Conservation (phyloP, 2,797 vertebrate genomes). For the Myoxocephalus aenaeus region DNA sequence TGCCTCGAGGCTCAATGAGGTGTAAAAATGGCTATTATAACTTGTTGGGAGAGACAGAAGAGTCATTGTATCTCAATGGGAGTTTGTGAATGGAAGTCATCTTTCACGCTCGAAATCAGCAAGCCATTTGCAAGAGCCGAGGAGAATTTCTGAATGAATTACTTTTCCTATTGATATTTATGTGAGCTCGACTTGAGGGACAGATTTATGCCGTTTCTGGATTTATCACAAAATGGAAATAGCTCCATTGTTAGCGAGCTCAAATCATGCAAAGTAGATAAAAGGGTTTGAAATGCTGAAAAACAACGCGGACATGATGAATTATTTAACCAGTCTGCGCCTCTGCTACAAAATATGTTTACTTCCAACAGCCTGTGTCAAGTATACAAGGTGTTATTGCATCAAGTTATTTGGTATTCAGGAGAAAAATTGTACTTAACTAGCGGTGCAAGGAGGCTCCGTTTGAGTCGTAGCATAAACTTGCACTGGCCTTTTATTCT, state of each 20-base stretch:
- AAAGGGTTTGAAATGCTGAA: constrained; percentile 16
- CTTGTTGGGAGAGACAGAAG: constrained; percentile 45
- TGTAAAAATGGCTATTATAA: constrained; percentile 59
- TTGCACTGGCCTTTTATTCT: neutral
- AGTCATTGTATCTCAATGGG: constrained; percentile 31
- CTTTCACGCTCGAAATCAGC: constrained; percentile 27
- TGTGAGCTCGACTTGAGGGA: constrained; percentile 13
- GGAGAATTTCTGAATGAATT: constrained; percentile 51
- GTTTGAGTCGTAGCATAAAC: neutral
- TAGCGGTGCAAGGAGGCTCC: neutral
- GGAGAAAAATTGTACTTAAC: neutral
- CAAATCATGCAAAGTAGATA: constrained; percentile 30
- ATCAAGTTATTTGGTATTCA: neutral
- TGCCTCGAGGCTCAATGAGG: constrained; percentile 55
- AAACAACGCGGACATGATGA: constrained; percentile 11
- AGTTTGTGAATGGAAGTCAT: constrained; percentile 47
- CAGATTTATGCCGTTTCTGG: constrained; percentile 15
- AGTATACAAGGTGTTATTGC: too few species aligned
- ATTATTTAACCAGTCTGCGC: neutral
- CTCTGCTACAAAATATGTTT: neutral
- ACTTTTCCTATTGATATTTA: constrained; percentile 46
- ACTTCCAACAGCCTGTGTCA: neutral
- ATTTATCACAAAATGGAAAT: constrained; percentile 41
- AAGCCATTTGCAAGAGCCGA: constrained; percentile 4
- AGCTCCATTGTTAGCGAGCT: constrained; percentile 28